Conservation (phyloP, 2,113 vertebrate species). For the Cyanistes caeruleus region DNA sequence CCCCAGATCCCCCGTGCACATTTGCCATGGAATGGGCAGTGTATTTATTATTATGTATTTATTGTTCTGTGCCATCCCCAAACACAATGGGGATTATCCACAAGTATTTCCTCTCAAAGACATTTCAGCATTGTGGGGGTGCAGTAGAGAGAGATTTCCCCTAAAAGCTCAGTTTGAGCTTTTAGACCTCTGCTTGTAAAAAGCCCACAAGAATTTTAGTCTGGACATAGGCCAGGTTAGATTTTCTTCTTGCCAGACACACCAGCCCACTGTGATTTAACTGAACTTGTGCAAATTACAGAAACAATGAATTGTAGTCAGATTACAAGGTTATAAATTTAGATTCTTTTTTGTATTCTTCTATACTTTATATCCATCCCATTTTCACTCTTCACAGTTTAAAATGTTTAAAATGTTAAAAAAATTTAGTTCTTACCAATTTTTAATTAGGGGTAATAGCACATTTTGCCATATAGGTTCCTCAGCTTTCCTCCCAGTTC, state of each 20-base stretch:
- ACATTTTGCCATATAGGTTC: background rate
- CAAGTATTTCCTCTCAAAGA: background rate
- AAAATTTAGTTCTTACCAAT: background rate
- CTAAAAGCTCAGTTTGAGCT: background rate
- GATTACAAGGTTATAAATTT: background rate
- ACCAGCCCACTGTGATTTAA: background rate
- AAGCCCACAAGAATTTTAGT: background rate
- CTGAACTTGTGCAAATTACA: background rate
- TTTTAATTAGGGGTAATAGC: background rate
- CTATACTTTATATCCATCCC: background rate
- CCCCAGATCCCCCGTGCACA: background rate
- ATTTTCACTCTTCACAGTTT: background rate
- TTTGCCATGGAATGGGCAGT: accelerated
- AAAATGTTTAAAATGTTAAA: background rate
- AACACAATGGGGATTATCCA: background rate
- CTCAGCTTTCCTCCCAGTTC: background rate
- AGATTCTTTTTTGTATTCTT: background rate
- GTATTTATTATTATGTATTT: background rate
- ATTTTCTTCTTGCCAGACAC: background rate
- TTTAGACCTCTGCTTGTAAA: background rate
- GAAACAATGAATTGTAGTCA: background rate
- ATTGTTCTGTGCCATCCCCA: background rate
- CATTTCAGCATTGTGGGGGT: background rate
- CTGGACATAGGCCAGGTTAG: background rate
- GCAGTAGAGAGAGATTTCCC: background rate